Evolutionary conservation across 2,113 vertebrate species (phyloP).

Genomic region (Murina feae): DNA sequence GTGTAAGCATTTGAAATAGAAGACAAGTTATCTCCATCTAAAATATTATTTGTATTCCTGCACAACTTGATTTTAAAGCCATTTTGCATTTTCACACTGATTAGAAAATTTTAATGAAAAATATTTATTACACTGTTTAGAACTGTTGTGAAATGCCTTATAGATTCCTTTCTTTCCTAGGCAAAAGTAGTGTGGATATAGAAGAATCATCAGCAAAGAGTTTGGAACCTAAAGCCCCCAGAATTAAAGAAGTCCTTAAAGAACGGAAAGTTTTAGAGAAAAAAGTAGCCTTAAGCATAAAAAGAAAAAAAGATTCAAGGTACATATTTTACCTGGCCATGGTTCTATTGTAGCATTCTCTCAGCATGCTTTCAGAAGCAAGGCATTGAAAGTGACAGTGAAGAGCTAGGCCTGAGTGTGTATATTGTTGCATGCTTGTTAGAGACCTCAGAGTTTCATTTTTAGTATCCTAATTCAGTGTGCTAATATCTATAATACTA

Average conservation of each 20-base stretch:
- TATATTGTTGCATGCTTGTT: neutral
- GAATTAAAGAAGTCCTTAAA: constrained; percentile 95
- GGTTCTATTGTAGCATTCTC: neutral
- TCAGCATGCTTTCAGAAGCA: neutral
- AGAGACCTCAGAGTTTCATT: neutral
- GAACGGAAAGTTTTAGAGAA: constrained; percentile 97
- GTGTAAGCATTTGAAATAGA: neutral
- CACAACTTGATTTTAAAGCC: neutral
- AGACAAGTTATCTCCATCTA: neutral
- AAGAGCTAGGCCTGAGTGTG: neutral
- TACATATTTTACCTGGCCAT: constrained; percentile 58
- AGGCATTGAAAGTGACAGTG: neutral
- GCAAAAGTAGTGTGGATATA: constrained; percentile 73
- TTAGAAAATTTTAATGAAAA: constrained; percentile 39
- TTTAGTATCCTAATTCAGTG: neutral
- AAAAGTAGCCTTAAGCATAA: constrained; percentile 95
- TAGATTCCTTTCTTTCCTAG: constrained; percentile 71
- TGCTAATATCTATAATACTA: neutral
- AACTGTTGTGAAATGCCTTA: constrained; percentile 12
- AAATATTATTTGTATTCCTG: neutral
- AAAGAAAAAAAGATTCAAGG: constrained; percentile 93
- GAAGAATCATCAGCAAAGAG: constrained; percentile 76
- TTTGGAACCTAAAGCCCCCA: constrained; percentile 78
- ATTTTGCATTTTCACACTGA: constrained; percentile 23
- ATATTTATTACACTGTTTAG: neutral